Conservation (phyloP, 2,888 invertebrate species). For the Hirtodrosophila alboralis region DNA sequence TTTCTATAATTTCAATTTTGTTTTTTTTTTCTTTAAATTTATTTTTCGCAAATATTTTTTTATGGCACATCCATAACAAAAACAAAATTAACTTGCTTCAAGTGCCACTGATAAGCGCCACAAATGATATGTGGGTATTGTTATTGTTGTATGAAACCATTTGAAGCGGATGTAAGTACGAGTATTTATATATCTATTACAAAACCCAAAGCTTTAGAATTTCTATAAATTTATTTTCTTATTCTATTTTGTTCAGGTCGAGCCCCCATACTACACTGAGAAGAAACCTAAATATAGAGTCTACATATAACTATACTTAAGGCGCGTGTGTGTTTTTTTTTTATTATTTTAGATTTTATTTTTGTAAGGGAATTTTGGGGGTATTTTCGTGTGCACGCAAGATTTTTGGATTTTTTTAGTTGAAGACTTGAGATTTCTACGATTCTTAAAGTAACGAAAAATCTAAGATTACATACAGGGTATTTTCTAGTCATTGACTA, state of each 20-base stretch:
- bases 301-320: conserved; percentile 3
- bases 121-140: conserved; percentile 21
- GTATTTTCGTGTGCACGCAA: neutral
- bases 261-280: conserved; percentile 46
- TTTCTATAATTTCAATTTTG: conserved; percentile 21
- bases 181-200: too few species aligned
- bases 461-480: neutral
- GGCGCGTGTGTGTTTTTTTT: conserved; percentile 25
- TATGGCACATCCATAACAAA: conserved; percentile 21
- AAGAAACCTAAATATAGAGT: conserved; percentile 19
- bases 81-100: conserved; percentile 2
- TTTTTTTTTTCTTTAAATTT: conserved; percentile 25
- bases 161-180: conserved; percentile 16
- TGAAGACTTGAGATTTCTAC: too few species aligned
- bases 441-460: too few species aligned
- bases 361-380: too few species aligned
- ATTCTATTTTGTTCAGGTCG: conserved; percentile 33
- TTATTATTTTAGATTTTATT: neutral
- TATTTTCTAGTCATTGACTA: conserved; percentile 1
- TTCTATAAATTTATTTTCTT: conserved; percentile 24
- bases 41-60: conserved; percentile 35
- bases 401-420: neutral
- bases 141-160: conserved; percentile 5
- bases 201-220: conserved; percentile 7
- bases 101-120: conserved; percentile 27